Base-by-base conservation (phyloP, 2,888 invertebrate genomes). In the Leuctra nigra region DNA sequence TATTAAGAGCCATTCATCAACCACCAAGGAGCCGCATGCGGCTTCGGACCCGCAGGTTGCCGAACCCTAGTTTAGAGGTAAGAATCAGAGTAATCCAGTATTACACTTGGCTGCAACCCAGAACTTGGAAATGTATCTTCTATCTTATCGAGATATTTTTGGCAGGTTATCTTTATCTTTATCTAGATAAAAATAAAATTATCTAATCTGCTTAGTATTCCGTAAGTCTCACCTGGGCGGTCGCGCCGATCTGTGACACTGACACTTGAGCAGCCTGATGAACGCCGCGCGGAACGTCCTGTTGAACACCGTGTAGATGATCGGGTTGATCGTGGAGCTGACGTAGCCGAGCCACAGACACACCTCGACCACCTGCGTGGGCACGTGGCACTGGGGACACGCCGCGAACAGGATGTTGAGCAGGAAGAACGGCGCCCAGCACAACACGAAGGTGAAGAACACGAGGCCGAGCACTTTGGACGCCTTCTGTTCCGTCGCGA, bases 261-360 rank as follows among this genome's bases (percentile, higher is more conserved):
- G 83, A 72, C 89, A 89, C 61, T 82, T 77, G 18, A 90, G 74
- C 50, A 90, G 73, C 59, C 88, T 79, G 59, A 88, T 81, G 70
- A 92, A 92, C 1, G 91, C 90, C 13, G 88, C 86, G 50, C 93
- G 78, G 74, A 94, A 94, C 13, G 90, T 89, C 63, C 85, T 81
- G 73, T 94, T 94, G 77, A 95, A 95, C 54, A 92, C 83, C 1
- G 94, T 94, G 73, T 95, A 94, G 70, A 94, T 93, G 66, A 94
- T 86, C 6, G 94, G 94, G 73, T 95, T 94, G 71, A 95, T 90
- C 61, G 91, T 92, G 20, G 91, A 92, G 52, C 91, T 91, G 61
- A 91, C 87, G 75, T 93, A 94, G 61, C 94, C 94, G 63, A 95
- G 75, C 94, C 94, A 95, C 2, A 93, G 77, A 66, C 91, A 92